These are phyloP conservation scores for Ametastegia equiseti DNA, from an alignment of 2,888 invertebrate species.

Conservation along the genomic window DNA sequence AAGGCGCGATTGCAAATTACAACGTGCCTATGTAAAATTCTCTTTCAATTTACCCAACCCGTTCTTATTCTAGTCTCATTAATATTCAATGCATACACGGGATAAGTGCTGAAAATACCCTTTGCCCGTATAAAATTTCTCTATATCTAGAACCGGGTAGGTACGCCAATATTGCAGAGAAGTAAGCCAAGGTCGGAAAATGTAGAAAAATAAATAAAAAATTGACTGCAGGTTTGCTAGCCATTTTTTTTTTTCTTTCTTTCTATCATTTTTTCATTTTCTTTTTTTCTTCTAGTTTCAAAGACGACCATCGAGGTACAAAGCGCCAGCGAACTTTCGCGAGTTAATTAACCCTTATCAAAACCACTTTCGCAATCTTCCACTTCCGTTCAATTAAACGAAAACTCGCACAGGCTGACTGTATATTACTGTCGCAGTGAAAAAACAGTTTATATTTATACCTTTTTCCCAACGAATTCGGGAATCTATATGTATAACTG, in stretches of 20 bases:
- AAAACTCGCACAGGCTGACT: neutral
- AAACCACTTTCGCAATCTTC: neutral
- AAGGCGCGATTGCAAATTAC: slow-evolving; percentile 16
- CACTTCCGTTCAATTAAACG: neutral
- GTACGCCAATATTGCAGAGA: neutral
- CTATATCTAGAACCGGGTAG: neutral
- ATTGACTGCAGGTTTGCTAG: neutral
- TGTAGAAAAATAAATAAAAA: slow-evolving; percentile 10
- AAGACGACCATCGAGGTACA: neutral
- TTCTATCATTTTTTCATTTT: too few species aligned
- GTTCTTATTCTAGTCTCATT: slow-evolving; percentile 25
- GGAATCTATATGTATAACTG: neutral
- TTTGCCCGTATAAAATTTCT: neutral
- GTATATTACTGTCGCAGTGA: neutral
- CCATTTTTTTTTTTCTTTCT: too few species aligned
- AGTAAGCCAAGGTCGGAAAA: slow-evolving; percentile 26
- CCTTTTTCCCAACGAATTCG: neutral
- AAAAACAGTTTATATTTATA: neutral
- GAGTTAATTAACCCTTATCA: slow-evolving; percentile 12
- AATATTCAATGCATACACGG: slow-evolving; percentile 18
- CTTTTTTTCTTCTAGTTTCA: too few species aligned
- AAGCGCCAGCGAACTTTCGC: neutral
- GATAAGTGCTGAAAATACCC: neutral
- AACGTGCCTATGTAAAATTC: slow-evolving; percentile 25
- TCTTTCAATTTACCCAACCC: slow-evolving; percentile 18